Percentiles rank a stretch among this genome's conserved stretches.
These are phyloP conservation scores for Gallinago jamesoni DNA, from an alignment of 2,113 vertebrate genomes.

Conservation along the genomic window DNA sequence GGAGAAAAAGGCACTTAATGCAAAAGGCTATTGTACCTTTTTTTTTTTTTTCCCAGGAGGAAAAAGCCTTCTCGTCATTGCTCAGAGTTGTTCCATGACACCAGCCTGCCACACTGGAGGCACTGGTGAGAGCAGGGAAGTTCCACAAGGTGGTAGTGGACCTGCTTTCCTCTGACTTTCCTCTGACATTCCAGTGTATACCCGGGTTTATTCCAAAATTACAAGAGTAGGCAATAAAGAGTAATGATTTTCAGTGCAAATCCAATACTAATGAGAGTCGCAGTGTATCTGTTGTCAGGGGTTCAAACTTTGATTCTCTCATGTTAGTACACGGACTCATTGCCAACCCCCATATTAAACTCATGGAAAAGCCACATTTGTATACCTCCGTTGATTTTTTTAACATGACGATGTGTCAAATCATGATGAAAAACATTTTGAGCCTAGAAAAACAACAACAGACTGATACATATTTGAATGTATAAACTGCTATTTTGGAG, in stretches of 20 bases:
- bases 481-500: background rate
- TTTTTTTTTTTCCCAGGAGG: background rate
- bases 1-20: background rate
- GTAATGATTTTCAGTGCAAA: background rate
- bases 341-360: background rate
- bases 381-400: background rate
- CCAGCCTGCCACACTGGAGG: background rate
- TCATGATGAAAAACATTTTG: background rate
- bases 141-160: background rate
- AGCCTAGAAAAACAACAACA: background rate
- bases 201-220: background rate
- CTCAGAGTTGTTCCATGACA: accelerated
- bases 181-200: background rate
- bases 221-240: background rate
- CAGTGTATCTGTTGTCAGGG: background rate
- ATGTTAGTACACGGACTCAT: background rate
- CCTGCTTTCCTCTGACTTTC: background rate
- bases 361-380: background rate
- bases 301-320: background rate
- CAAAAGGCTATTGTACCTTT: background rate
- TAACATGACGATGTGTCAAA: background rate
- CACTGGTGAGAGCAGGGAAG: background rate
- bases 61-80: background rate
- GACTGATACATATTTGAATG: background rate
- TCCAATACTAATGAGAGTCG: background rate